A percentile compares a stretch with the other conserved stretches of the same genome.
These are phyloP conservation scores for Dendrocincla fuliginosa DNA, from an alignment of 2,797 vertebrate species.

Conservation along the genomic window DNA sequence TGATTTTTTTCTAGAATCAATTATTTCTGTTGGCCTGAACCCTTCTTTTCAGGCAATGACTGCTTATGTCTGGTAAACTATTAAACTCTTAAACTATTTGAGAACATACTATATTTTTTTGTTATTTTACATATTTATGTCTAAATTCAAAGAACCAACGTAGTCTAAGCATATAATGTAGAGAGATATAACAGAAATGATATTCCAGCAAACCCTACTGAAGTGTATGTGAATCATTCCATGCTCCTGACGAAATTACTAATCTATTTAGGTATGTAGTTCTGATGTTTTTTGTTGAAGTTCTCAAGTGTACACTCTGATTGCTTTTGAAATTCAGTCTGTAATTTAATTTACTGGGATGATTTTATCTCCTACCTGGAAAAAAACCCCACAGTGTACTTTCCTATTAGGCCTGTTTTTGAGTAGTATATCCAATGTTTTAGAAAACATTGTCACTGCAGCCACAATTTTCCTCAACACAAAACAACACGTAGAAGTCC, in stretches of 20 bases:
- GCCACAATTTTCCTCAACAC: not conserved
- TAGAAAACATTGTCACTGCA: not conserved
- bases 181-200: not conserved
- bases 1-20: not conserved
- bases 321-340: not conserved
- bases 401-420: not conserved
- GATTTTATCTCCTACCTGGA: not conserved
- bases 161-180: not conserved
- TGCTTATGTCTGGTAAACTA: not conserved
- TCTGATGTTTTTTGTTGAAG: not conserved
- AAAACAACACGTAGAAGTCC: not conserved
- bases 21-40: not conserved
- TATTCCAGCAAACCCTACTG: not conserved
- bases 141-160: not conserved
- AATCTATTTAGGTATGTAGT: not conserved
- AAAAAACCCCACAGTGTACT: accelerated
- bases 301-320: not conserved
- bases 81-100: not conserved
- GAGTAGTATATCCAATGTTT: not conserved
- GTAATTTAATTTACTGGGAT: not conserved
- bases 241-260: not conserved
- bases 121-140: not conserved
- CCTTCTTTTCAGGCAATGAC: not conserved
- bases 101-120: not conserved
- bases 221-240: not conserved